Evolutionary conservation across 2,888 invertebrate genomes (phyloP), one percentile per base, ranked within the genome.

Genomic region (Taenaris catops): DNA sequence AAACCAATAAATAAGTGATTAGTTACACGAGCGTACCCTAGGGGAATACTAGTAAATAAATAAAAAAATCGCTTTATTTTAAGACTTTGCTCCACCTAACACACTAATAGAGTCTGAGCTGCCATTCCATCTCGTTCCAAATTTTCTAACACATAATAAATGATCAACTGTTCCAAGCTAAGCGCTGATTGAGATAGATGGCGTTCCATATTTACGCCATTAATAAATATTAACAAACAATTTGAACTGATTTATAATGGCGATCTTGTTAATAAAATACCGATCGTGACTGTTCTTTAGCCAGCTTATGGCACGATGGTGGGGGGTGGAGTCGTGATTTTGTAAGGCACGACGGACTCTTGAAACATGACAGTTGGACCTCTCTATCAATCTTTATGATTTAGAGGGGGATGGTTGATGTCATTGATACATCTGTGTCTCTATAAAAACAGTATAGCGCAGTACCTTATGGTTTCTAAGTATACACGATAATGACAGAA

Each of bases 191-290:
- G 36, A 52, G 48, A 59, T 55, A 52, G 52, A 60, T 57, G 27
- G 51, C 27, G 39, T n/a, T n/a, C 43, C 42, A 39, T 45, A 54
- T 57, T 58, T 56, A 52, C 56, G 57, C 61, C 63, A 59, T 59
- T 59, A 64, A 66, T 64, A 70, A 66, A 63, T 67, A 66, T 64
- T 67, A 53, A 51, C 49, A 46, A 41, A 46, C 41, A 44, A 51
- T 51, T 63, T 52, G 63, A 58, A 43, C 44, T 47, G 47, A 49
- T 52, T 49, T 52, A 52, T 45, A 44, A 43, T 32, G 26, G 42
- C 48, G 36, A 56, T 63, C 56, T 62, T 53, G 59, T 61, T 72
- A 73, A 79, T 79, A 80, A 75, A 19, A 76, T 70, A 63, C 58
- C 46, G 52, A 58, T 78, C 80, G 80, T 81, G 80, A 81, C 75